Evolutionary conservation across 2,888 invertebrate species (phyloP).

Genomic region (Apamea crenata): DNA sequence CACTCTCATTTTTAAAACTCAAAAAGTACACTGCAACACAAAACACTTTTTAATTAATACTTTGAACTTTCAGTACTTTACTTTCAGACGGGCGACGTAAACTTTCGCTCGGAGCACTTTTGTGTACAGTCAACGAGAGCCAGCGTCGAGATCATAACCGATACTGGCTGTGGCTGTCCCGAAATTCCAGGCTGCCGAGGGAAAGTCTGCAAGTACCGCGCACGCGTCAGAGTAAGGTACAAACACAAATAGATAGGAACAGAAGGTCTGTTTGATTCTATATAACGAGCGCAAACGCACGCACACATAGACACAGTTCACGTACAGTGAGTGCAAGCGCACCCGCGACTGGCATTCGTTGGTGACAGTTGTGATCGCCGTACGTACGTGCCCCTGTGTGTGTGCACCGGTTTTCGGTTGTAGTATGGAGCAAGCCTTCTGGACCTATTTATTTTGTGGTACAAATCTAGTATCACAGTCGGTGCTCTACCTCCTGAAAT

Average conservation of each 20-base stretch:
- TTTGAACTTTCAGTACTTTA: slow-evolving; percentile 34
- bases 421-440: slow-evolving; percentile 5
- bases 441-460: background rate
- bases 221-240: slow-evolving; percentile 66
- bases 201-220: slow-evolving; percentile 55
- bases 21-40: slow-evolving; percentile 25
- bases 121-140: slow-evolving; percentile 45
- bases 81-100: slow-evolving; percentile 29
- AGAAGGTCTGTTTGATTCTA: slow-evolving; percentile 10
- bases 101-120: slow-evolving; percentile 46
- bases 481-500: slow-evolving; percentile 19
- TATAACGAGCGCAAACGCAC: background rate
- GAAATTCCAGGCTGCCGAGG: slow-evolving; percentile 52
- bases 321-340: background rate
- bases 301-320: background rate
- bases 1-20: slow-evolving; percentile 66
- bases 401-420: background rate
- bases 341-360: background rate
- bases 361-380: background rate
- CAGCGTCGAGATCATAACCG: slow-evolving; percentile 35
- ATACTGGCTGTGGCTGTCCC: slow-evolving; percentile 53
- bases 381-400: too few relatives aligned
- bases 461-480: slow-evolving; percentile 31
- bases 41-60: background rate
- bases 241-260: background rate